Evolutionary conservation across 2,113 vertebrate species (phyloP).

Genomic region (Ancistrus triradiatus): DNA sequence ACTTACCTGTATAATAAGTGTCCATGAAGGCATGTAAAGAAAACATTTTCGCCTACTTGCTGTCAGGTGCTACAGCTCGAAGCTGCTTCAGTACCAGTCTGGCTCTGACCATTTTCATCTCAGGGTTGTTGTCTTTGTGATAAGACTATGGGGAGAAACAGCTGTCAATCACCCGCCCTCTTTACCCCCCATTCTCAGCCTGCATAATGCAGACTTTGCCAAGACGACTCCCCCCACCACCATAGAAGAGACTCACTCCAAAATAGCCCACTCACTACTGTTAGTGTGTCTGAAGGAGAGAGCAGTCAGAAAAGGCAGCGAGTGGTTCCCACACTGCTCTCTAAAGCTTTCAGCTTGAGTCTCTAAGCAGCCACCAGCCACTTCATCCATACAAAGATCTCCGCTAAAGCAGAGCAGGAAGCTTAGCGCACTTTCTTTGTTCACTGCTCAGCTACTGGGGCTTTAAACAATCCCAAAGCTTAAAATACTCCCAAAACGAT

Average conservation of each 20-base stretch:
- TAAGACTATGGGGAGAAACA: conserved; percentile 15
- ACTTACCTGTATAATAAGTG: too few relatives aligned
- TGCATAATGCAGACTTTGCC: conserved; percentile 26
- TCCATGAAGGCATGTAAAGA: too few relatives aligned
- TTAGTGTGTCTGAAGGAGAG: conserved; percentile 12
- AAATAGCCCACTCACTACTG: conserved; percentile 18
- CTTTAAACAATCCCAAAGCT: neutral
- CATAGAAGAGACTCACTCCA: conserved; percentile 39
- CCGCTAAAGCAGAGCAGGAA: conserved; percentile 9
- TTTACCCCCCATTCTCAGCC: neutral
- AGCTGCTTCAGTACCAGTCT: conserved; percentile 7
- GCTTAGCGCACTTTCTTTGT: neutral
- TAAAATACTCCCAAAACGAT: too few relatives aligned
- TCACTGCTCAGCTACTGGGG: neutral
- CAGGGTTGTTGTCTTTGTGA: conserved; percentile 32
- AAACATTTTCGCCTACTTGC: neutral
- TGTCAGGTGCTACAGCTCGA: neutral
- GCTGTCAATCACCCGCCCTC: conserved; percentile 32
- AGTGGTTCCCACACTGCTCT: conserved; percentile 42
- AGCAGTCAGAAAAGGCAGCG: conserved; percentile 8
- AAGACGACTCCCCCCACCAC: conserved; percentile 16
- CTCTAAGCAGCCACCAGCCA: conserved; percentile 32
- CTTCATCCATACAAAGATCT: conserved; percentile 32
- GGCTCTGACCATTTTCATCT: conserved; percentile 11
- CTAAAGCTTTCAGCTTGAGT: conserved; percentile 39